Percentiles rank a stretch among this genome's conserved stretches.
Evolutionary conservation across 2,888 invertebrate species (phyloP).

Genomic region (Eledona agricola): DNA sequence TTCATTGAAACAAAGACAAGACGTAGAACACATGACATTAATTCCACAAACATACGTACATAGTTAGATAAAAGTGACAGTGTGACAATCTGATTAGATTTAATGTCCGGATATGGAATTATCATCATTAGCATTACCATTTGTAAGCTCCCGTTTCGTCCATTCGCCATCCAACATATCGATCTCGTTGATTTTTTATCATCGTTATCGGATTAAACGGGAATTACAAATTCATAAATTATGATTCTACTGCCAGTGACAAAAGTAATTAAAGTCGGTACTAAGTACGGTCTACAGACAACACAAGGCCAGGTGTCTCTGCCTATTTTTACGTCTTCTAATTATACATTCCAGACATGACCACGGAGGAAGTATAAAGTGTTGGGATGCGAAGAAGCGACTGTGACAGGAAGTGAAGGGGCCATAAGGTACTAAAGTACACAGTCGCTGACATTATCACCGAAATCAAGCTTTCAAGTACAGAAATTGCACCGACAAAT

Average conservation of each 20-base stretch:
- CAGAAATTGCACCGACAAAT: conserved; percentile 13
- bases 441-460: no score
- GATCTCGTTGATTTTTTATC: no score
- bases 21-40: conserved; percentile 24
- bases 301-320: conserved; percentile 12
- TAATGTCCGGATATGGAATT: conserved; percentile 25
- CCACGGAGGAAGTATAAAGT: conserved; percentile 56
- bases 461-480: conserved; percentile 2
- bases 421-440: conserved; percentile 44
- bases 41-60: conserved; percentile 19
- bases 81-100: conserved; percentile 25
- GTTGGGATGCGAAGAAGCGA: conserved; percentile 44
- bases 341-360: conserved; percentile 57
- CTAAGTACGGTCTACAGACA: not conserved
- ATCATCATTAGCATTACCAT: conserved; percentile 12
- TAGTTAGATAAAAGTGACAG: conserved; percentile 6
- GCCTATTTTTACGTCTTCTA: conserved; percentile 42
- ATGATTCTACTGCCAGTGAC: no score
- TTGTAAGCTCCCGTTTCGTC: no score
- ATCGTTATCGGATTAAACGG: no score
- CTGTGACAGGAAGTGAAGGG: conserved; percentile 43
- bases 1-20: conserved; percentile 2
- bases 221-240: no score
- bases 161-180: no score
- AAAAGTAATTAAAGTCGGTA: conserved; percentile 8